Evolutionary conservation across 1,140 invertebrate genomes (phyloP), one percentile per base, ranked within the genome.

Genomic region (Penaeus chinensis): DNA sequence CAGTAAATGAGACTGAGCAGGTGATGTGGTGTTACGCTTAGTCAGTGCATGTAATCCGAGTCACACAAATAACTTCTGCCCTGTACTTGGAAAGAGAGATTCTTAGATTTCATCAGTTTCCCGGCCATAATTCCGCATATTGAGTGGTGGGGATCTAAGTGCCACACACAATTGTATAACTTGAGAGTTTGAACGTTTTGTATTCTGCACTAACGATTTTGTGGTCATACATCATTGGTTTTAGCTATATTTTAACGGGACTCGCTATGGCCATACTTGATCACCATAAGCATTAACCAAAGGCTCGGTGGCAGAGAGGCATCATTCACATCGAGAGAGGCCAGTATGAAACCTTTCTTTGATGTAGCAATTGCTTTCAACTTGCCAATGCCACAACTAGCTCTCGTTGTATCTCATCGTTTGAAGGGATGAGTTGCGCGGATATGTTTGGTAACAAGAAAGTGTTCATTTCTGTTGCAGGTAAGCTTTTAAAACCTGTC

Each of bases 371-470:
- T 20, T 16, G 71, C 71, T 76, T 37, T 32, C 42, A 37, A 76
- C 71, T 76, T 76, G 71, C 71, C 71, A 76, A 76, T 76, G 71
- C 71, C 71, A 76, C 42, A 76, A 76, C 4, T n/a, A n/a, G 71
- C 10, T 19, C 24, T 18, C 13, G n/a, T 13, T 27, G 71, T 76
- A 76, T 76, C n/a, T 4, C n/a, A 27, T 24, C 24, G 24, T 19
- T 18, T 76, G 71, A 74, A 27, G 24, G 71, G n/a, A 24, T 24
- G 24, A 18, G 37, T 74, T 74, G 24, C 24, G 3, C 2, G 71
- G 71, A 8, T 37, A 27, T 11, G 71, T 76, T 11, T 7, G 71
- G 42, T 76, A 37, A 76, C 20, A 19, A 42, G 71, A 32, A 37
- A 19, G 20, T 27, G 71, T 37, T 76, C 24, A 4, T 27, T 20